These are phyloP conservation scores for Ceryle rudis DNA, from an alignment of 2,797 vertebrate genomes.

Conservation along the genomic window DNA sequence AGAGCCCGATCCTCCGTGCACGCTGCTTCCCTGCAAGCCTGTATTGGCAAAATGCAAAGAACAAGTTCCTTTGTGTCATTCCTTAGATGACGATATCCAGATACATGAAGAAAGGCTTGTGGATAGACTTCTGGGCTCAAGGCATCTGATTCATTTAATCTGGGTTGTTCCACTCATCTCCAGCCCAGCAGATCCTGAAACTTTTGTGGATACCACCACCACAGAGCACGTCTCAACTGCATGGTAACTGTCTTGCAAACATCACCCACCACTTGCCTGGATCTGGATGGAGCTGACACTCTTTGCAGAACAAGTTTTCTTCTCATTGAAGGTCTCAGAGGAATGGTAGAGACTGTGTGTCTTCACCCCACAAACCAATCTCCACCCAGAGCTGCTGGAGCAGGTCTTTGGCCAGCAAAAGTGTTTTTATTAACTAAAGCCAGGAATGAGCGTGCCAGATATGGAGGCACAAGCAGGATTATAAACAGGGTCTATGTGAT, in stretches of 20 bases:
- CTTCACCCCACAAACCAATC: not conserved
- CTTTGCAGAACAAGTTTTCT: not conserved
- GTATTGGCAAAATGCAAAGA: not conserved
- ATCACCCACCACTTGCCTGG: fast-evolving
- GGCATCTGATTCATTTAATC: not conserved
- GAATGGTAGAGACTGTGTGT: not conserved
- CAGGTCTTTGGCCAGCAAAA: not conserved
- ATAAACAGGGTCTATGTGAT: not conserved
- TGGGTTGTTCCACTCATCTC: not conserved
- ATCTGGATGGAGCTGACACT: not conserved
- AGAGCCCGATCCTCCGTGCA: fast-evolving
- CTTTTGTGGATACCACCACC: not conserved
- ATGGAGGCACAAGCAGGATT: not conserved
- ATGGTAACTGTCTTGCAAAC: not conserved
- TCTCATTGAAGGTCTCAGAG: not conserved
- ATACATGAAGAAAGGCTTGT: not conserved
- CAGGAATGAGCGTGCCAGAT: not conserved
- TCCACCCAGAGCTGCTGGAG: not conserved
- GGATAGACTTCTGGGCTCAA: not conserved
- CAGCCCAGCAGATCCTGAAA: not conserved
- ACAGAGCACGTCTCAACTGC: not conserved
- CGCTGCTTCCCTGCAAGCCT: not conserved
- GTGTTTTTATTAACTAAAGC: not conserved
- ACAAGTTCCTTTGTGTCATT: not conserved
- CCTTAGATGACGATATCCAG: not conserved